Conservation (phyloP, 92 coral and sea anemone species). For the Micromussa lordhowensis region DNA sequence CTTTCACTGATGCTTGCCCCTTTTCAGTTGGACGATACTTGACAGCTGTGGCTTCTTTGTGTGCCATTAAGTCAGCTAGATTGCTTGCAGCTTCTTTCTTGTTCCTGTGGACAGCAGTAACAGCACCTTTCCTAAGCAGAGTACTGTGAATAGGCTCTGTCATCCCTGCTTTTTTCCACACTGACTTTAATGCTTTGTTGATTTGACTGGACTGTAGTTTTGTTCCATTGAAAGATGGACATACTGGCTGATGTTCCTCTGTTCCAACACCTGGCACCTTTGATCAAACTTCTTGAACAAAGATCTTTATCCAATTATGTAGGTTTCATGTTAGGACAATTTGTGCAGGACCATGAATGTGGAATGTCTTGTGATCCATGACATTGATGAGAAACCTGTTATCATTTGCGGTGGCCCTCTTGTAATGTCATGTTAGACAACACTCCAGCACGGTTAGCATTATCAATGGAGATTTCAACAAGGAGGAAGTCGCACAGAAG, state of each 20-base stretch:
- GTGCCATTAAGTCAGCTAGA: conserved; percentile 68
- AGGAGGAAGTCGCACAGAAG: conserved; percentile 54
- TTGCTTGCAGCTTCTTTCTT: conserved; percentile 30
- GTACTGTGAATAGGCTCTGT: conserved; percentile 36
- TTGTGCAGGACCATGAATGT: conserved; percentile 45
- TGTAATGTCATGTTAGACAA: conserved; percentile 40
- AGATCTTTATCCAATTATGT: conserved; percentile 50
- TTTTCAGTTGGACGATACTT: conserved; percentile 16
- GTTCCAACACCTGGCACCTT: conserved; percentile 28
- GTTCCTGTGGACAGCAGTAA: conserved; percentile 39
- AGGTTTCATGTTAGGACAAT: conserved; percentile 52
- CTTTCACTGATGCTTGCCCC: conserved; percentile 37
- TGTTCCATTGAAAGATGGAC: conserved; percentile 61
- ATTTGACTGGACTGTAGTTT: conserved; percentile 60
- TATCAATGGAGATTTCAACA: conserved; percentile 54
- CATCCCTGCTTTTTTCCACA: conserved; percentile 62
- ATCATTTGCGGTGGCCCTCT: not conserved
- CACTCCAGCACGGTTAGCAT: conserved; percentile 64
- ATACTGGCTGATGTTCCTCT: conserved; percentile 30
- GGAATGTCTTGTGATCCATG: conserved; percentile 59
- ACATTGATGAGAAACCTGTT: not conserved
- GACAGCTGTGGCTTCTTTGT: conserved; percentile 54
- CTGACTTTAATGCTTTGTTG: conserved; percentile 51
- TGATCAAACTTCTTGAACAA: conserved; percentile 35
- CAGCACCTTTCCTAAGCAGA: conserved; percentile 54